Conservation (phyloP, 2,888 invertebrate genomes). For the Tillus elongatus region DNA sequence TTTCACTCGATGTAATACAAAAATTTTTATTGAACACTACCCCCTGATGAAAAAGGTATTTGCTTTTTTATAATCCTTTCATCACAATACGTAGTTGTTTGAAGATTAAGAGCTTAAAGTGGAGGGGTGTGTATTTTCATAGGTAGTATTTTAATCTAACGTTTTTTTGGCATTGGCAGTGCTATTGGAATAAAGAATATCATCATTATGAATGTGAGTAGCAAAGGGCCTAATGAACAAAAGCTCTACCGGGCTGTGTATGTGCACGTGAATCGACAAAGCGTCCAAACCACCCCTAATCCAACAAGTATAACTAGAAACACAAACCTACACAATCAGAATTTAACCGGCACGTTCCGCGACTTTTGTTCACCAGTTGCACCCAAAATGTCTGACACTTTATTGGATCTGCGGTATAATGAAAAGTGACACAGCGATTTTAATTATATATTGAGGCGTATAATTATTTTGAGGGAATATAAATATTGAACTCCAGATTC, state of each 20-base stretch:
- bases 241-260: slow-evolving; percentile 22
- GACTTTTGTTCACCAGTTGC: slow-evolving; percentile 19
- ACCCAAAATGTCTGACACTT: slow-evolving; percentile 12
- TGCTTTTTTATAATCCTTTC: no score
- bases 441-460: no score
- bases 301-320: slow-evolving; percentile 42
- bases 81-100: no score
- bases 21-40: no score
- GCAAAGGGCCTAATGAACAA: slow-evolving; percentile 36
- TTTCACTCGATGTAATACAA: no score
- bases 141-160: slow-evolving; percentile 7
- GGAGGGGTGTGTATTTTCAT: no score
- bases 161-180: slow-evolving; percentile 1
- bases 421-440: no score
- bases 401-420: no score
- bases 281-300: slow-evolving; percentile 41
- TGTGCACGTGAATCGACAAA: slow-evolving; percentile 41
- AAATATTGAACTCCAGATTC: no score
- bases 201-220: slow-evolving; percentile 36
- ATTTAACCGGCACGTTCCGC: slow-evolving; percentile 36
- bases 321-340: slow-evolving; percentile 29
- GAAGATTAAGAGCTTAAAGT: no score
- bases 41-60: no score
- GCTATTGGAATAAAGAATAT: slow-evolving; percentile 32
- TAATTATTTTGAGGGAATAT: no score